phyloP scores from a whole-genome alignment of 2,888 invertebrate species.

The Fissipunctia ypsillon region DNA sequence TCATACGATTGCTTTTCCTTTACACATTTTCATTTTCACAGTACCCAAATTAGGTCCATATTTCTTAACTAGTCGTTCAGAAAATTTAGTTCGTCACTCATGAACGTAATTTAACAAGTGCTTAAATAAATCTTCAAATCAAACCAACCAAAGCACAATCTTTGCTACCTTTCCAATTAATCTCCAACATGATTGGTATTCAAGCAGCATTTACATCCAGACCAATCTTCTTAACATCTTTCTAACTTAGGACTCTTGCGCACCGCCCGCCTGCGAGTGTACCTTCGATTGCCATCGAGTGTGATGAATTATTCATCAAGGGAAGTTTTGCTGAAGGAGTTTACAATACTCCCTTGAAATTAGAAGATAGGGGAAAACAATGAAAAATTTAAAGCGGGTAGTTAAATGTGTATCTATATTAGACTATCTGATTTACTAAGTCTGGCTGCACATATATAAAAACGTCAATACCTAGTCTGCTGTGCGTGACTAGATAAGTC shows the following conservation, averaged over 20 bases:
- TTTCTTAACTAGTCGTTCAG: background rate
- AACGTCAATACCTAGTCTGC: background rate
- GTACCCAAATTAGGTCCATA: background rate
- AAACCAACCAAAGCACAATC: background rate
- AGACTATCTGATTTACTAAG: background rate
- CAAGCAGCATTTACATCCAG: conserved; percentile 65
- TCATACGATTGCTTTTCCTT: too few relatives aligned
- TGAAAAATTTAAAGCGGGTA: conserved; percentile 43
- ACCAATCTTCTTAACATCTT: conserved; percentile 66
- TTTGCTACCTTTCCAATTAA: conserved; percentile 50
- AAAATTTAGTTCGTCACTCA: background rate
- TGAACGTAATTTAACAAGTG: background rate
- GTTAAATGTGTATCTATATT: background rate
- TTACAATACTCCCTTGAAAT: conserved; percentile 36
- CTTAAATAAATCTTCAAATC: conserved; percentile 15
- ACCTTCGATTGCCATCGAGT: conserved; percentile 68
- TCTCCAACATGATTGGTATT: conserved; percentile 57
- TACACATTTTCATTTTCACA: background rate
- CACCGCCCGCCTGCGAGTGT: conserved; percentile 54
- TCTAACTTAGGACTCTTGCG: conserved; percentile 57
- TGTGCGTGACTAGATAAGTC: background rate
- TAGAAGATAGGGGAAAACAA: conserved; percentile 48
- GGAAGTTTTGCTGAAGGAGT: conserved; percentile 47
- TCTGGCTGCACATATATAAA: background rate
- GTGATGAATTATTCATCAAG: conserved; percentile 71